Conservation (phyloP, 1,140 invertebrate genomes). For the Periplaneta americana region DNA sequence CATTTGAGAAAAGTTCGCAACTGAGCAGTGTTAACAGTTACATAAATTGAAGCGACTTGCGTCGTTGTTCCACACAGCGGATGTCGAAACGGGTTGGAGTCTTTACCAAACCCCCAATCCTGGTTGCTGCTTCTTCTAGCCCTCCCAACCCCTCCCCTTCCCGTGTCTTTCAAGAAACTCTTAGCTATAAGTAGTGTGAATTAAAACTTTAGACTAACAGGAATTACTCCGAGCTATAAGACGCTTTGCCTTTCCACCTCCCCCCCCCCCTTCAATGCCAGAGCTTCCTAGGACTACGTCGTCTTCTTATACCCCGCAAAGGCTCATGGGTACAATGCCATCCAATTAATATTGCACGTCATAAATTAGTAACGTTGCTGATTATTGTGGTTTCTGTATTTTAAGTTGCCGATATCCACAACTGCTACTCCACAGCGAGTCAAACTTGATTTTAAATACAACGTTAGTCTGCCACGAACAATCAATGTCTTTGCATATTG, state of each 20-base stretch:
- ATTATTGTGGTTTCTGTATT: not conserved
- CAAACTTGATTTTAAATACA: no score
- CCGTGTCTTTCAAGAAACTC: constrained; percentile 36
- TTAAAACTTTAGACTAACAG: constrained; percentile 50
- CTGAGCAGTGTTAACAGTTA: no score
- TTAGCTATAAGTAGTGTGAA: constrained; percentile 44
- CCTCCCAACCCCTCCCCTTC: constrained; percentile 31
- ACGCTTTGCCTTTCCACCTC: constrained; percentile 29
- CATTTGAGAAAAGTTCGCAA: no score
- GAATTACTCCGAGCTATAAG: constrained; percentile 34
- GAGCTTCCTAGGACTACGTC: not conserved
- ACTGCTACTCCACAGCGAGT: no score
- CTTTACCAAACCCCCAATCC: constrained; percentile 1
- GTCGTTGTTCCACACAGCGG: not conserved
- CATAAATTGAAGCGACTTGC: not conserved
- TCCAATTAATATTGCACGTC: constrained; percentile 5
- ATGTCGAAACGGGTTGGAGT: no score
- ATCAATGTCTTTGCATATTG: no score
- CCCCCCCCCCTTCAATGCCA: not conserved
- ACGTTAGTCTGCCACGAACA: no score
- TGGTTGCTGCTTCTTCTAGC: not conserved
- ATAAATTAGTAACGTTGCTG: not conserved
- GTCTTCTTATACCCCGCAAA: not conserved
- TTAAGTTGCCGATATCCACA: not conserved
- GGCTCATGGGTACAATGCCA: constrained; percentile 4